A percentile compares a stretch with the other conserved stretches of the same genome.
These are phyloP conservation scores for Pomacea canaliculata DNA, from an alignment of 2,888 invertebrate species.

Conservation along the genomic window DNA sequence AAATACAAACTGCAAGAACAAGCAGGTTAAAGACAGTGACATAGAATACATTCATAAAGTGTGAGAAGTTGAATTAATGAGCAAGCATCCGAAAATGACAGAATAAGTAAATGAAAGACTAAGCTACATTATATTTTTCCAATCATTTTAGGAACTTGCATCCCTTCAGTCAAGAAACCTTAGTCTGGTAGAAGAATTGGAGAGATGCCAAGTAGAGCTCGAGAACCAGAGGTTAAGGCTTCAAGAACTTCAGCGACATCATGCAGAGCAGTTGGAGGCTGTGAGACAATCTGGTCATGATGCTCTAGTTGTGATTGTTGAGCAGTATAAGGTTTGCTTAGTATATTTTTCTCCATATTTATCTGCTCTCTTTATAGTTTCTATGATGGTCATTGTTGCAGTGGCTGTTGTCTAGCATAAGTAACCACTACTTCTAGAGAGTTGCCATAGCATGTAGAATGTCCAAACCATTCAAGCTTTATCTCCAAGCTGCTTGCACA, in stretches of 20 bases:
- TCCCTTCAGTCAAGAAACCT: constrained; percentile 22
- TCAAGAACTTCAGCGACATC: constrained; percentile 41
- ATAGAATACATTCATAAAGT: too few relatives aligned
- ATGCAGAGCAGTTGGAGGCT: constrained; percentile 47
- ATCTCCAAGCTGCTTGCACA: too few relatives aligned
- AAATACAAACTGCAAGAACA: too few relatives aligned
- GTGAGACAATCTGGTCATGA: constrained; percentile 54
- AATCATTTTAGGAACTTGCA: constrained; percentile 12
- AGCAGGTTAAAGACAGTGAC: too few relatives aligned
- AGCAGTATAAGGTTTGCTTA: constrained; percentile 51
- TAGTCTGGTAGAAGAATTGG: constrained; percentile 36
- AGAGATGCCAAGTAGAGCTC: constrained; percentile 38
- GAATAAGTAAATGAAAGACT: too few relatives aligned
- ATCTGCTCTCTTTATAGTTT: background rate
- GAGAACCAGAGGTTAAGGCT: constrained; percentile 40
- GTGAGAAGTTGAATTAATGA: too few relatives aligned
- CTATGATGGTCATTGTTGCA: background rate
- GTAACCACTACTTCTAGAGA: too few relatives aligned
- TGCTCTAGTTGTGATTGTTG: constrained; percentile 54
- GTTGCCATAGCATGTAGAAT: too few relatives aligned
- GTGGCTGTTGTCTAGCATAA: too few relatives aligned
- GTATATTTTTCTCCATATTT: background rate
- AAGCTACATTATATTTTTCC: background rate
- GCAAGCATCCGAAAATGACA: too few relatives aligned
- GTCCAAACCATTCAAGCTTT: too few relatives aligned